A percentile compares a stretch with the other conserved stretches of the same genome.
Evolutionary conservation across 2,888 invertebrate species (phyloP).

Genomic region (Hydrotaea diabolus): DNA sequence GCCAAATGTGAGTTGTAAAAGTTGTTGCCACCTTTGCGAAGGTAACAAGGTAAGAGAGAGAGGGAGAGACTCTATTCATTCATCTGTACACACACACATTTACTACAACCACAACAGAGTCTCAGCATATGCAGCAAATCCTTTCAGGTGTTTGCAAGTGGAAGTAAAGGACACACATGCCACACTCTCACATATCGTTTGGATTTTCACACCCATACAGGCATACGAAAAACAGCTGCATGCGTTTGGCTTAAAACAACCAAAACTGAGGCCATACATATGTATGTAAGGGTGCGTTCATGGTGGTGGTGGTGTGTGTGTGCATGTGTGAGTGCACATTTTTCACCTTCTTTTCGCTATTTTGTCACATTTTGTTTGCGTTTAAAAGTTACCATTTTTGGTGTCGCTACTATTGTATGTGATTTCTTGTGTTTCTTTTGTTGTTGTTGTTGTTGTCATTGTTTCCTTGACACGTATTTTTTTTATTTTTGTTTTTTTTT

Average conservation of each 20-base stretch:
- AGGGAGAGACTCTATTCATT: neutral
- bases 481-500: too few relatives aligned
- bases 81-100: neutral
- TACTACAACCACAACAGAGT: too few relatives aligned
- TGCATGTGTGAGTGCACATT: neutral
- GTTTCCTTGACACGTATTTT: conserved; percentile 55
- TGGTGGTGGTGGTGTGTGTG: too few relatives aligned
- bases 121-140: too few relatives aligned
- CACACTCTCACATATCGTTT: too few relatives aligned
- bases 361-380: neutral
- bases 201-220: neutral
- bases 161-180: neutral
- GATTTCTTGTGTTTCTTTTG: neutral
- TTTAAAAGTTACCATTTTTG: conserved; percentile 1
- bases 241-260: neutral
- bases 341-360: neutral
- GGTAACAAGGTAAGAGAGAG: neutral
- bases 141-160: too few relatives aligned
- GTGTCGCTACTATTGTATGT: neutral
- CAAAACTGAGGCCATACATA: too few relatives aligned
- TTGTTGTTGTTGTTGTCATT: neutral
- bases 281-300: neutral
- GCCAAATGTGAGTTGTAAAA: neutral
- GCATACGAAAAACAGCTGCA: neutral
- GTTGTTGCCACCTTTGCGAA: neutral